Base-by-base conservation (phyloP, 2,888 invertebrate species). In the Itoplectis maculator region DNA sequence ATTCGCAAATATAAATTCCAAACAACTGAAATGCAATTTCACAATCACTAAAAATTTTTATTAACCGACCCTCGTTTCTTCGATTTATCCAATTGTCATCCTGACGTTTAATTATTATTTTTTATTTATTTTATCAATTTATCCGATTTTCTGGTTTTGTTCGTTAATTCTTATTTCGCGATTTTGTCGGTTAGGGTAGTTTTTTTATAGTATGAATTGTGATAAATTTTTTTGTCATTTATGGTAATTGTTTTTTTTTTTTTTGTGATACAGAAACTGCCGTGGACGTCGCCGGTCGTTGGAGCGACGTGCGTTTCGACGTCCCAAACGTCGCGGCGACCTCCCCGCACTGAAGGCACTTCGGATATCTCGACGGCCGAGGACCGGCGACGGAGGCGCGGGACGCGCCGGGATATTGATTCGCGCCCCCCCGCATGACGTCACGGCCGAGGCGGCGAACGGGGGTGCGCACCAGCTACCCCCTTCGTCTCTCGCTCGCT, bases 271-370 rank as follows among this genome's bases (percentile, higher is more conserved):
- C 15, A 42, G 59, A 49, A 23, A 23, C 20, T 54, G 40, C 40
- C 80, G 85, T 85, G 85, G 86, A 86, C 86, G 87, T 81, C 84
- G 86, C 88, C 86, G 87, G 86, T 86, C 84, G 83, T 87, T 87
- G 87, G 88, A 89, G 88, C 88, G 90, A 88, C 88, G 89, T 86
- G 81, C n/a, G 79, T 86, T 85, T 87, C 86, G 86, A 86, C 89
- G 91, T 91, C 87, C 88, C 88, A 88, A 88, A 89, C 92, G 88
- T 92, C 88, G 90, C 89, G 89, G 90, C 89, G 90, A 90, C 91
- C 89, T 90, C 90, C 91, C 91, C 90, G 92, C 90, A 92, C 91
- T 91, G 91, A 91, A 87, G 86, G 87, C 88, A 86, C 87, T 84
- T 84, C 78, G 85, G 85, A 85, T 85, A 83, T 87, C 87, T 87